Evolutionary conservation across 2,797 vertebrate species (phyloP).

Genomic region (Oryzias dopingdopingensis): DNA sequence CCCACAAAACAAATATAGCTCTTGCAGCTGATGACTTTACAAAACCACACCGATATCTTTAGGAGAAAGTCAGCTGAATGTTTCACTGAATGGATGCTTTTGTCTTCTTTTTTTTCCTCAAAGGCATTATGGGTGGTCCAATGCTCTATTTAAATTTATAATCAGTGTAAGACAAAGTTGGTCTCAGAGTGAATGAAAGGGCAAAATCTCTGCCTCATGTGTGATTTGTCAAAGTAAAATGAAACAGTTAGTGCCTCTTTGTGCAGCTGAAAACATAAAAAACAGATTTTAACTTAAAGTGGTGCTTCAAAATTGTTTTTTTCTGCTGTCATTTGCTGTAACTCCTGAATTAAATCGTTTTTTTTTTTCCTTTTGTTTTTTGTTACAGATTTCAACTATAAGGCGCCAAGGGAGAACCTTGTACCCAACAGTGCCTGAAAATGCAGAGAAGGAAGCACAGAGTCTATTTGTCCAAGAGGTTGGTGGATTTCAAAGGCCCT

Average conservation of each 20-base stretch:
- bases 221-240: constrained; percentile 52
- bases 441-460: constrained; percentile 89
- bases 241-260: constrained; percentile 26
- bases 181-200: background rate
- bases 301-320: constrained; percentile 33
- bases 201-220: background rate
- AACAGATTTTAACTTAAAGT: constrained; percentile 13
- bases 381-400: constrained; percentile 84
- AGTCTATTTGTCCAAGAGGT: constrained; percentile 97
- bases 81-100: constrained; percentile 36
- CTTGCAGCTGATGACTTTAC: no score
- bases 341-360: background rate
- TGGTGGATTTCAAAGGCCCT: constrained; percentile 31
- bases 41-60: constrained; percentile 23
- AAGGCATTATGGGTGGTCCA: constrained; percentile 36
- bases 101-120: constrained; percentile 22
- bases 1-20: no score
- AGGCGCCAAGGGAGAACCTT: constrained; percentile 86
- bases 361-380: constrained; percentile 17
- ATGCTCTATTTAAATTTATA: constrained; percentile 26
- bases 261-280: constrained; percentile 48
- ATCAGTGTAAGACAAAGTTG: background rate
- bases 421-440: constrained; percentile 86
- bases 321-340: constrained; percentile 7
- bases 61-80: constrained; percentile 27